A percentile compares a stretch with the other conserved stretches of the same genome.
phyloP scores from a whole-genome alignment of 2,113 vertebrate species.

The Dinomys branickii region DNA sequence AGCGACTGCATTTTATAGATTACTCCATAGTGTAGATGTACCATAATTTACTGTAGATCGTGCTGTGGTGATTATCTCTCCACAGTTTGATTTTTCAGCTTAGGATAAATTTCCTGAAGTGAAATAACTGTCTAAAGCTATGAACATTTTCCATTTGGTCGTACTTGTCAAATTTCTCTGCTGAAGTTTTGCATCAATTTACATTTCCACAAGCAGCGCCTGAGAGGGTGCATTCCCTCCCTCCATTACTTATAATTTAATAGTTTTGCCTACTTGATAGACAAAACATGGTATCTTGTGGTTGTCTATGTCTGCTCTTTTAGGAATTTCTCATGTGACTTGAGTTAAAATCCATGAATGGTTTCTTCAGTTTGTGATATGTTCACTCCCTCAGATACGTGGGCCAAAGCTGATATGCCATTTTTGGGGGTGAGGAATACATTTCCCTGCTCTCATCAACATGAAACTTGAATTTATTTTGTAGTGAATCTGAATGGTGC shows the following conservation, averaged over 20 bases:
- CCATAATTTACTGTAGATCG: neutral
- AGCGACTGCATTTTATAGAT: neutral
- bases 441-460: neutral
- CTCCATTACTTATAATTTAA: neutral
- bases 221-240: neutral
- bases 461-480: slow-evolving; percentile 58
- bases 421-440: neutral
- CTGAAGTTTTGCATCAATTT: slow-evolving; percentile 8
- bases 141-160: neutral
- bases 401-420: neutral
- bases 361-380: neutral
- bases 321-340: slow-evolving; percentile 10
- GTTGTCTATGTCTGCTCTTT: neutral
- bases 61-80: neutral
- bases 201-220: neutral
- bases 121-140: slow-evolving; percentile 9
- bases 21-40: neutral
- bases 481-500: slow-evolving; percentile 89
- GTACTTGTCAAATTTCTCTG: neutral
- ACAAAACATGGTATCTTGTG: neutral
- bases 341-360: slow-evolving; percentile 1
- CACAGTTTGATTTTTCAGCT: slow-evolving; percentile 23
- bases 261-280: neutral
- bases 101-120: slow-evolving; percentile 36
- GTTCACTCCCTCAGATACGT: neutral